Evolutionary conservation across 2,888 invertebrate species (phyloP).

Genomic region (Amiota mariae): DNA sequence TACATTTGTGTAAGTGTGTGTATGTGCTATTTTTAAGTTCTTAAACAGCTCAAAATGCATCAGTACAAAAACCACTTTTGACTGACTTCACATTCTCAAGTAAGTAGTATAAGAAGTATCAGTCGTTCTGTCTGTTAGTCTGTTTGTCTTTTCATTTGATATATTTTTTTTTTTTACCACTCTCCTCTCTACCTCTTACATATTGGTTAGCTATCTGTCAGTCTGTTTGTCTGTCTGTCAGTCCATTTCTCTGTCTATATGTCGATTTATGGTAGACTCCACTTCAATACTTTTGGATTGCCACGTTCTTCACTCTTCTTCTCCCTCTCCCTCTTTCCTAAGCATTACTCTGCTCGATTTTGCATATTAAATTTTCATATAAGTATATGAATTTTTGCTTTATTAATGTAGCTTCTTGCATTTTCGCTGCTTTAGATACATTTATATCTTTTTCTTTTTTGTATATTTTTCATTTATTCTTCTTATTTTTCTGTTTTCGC

Average conservation of each 20-base stretch:
- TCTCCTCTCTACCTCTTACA: neutral
- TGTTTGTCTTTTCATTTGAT: conserved; percentile 31
- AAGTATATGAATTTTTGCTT: conserved; percentile 39
- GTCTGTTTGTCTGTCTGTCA: conserved; percentile 9
- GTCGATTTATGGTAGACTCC: conserved; percentile 44
- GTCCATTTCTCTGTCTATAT: conserved; percentile 32
- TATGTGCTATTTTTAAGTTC: conserved; percentile 27
- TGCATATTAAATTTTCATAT: conserved; percentile 35
- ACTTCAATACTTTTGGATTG: conserved; percentile 55
- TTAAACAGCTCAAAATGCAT: conserved; percentile 16
- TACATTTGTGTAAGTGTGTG: neutral
- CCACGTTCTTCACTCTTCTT: conserved; percentile 16
- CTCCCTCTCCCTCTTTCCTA: no score
- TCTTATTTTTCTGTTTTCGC: conserved; percentile 53
- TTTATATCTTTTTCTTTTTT: conserved; percentile 51
- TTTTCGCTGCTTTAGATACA: conserved; percentile 63
- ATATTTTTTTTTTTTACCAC: conserved; percentile 28
- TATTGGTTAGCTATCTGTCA: conserved; percentile 33
- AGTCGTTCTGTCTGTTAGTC: conserved; percentile 4
- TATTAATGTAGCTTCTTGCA: conserved; percentile 55
- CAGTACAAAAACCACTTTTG: conserved; percentile 22
- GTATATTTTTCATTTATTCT: conserved; percentile 26
- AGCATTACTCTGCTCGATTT: conserved; percentile 42
- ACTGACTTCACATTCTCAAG: conserved; percentile 1
- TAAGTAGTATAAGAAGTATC: neutral